These are phyloP conservation scores for Uloborus diversus DNA, from an alignment of 1,140 invertebrate species.

Conservation along the genomic window DNA sequence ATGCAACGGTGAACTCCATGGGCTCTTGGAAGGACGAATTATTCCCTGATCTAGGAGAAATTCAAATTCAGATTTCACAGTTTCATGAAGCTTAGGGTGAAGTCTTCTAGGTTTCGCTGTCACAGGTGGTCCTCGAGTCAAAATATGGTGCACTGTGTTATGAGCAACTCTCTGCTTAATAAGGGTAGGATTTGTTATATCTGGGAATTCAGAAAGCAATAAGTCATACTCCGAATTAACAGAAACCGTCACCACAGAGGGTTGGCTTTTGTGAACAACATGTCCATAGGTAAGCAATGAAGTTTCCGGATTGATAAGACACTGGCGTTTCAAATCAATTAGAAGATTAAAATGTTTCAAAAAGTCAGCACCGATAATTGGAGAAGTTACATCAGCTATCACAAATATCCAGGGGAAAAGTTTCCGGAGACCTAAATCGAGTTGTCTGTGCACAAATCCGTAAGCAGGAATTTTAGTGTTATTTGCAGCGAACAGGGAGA, in stretches of 20 bases:
- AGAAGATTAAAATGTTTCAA: slow-evolving; percentile 3
- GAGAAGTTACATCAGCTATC: slow-evolving; percentile 26
- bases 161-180: not conserved
- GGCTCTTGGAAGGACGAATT: slow-evolving; percentile 58
- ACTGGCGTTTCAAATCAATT: not conserved
- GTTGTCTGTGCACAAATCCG: not conserved
- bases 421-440: slow-evolving; percentile 20
- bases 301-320: slow-evolving; percentile 22
- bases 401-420: slow-evolving; percentile 20
- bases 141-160: slow-evolving; percentile 3
- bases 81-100: not conserved
- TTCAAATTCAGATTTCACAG: slow-evolving; percentile 39
- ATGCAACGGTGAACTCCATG: slow-evolving; percentile 58
- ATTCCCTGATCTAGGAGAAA: slow-evolving; percentile 35
- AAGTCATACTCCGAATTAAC: not conserved
- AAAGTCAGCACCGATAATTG: slow-evolving; percentile 52
- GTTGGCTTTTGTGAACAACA: not conserved
- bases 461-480: slow-evolving; percentile 30
- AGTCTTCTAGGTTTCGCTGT: slow-evolving; percentile 21
- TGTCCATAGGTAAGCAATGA: not conserved
- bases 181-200: slow-evolving; percentile 8
- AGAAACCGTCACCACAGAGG: not conserved
- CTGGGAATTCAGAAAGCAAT: slow-evolving; percentile 32
- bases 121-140: slow-evolving; percentile 30
- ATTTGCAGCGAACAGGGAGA: slow-evolving; percentile 26